Percentiles rank a stretch among this genome's conserved stretches.
Evolutionary conservation across 2,888 invertebrate species (phyloP).

Genomic region (Melanchra persicariae): DNA sequence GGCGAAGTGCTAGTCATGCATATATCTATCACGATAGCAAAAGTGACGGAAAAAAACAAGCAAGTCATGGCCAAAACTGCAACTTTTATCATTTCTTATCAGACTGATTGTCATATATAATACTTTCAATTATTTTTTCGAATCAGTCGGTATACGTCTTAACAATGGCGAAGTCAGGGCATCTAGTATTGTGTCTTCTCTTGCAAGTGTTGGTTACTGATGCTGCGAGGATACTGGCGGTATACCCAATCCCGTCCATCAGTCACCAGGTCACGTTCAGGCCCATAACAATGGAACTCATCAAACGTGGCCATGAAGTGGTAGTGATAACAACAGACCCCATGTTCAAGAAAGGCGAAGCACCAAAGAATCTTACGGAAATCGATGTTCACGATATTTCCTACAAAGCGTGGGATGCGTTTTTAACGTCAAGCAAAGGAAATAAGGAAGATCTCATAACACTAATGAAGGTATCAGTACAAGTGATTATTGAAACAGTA

Average conservation of each 20-base stretch:
- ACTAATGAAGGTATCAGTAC: slow-evolving; percentile 47
- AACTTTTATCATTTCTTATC: slow-evolving; percentile 5
- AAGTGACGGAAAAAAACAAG: background rate
- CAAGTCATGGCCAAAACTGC: background rate
- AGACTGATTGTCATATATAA: slow-evolving; percentile 13
- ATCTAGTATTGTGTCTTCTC: slow-evolving; percentile 6
- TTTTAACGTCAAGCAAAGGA: slow-evolving; percentile 38
- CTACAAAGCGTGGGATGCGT: slow-evolving; percentile 57
- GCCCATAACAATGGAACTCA: slow-evolving; percentile 77
- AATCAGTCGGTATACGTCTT: slow-evolving; percentile 17
- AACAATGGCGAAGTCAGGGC: slow-evolving; percentile 15
- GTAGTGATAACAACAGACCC: slow-evolving; percentile 81
- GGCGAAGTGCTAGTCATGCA: no score
- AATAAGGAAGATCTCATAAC: slow-evolving; percentile 41
- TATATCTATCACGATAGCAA: no score
- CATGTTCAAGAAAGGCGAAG: slow-evolving; percentile 66
- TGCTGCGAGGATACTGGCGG: slow-evolving; percentile 76
- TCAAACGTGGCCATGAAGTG: slow-evolving; percentile 81
- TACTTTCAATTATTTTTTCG: background rate
- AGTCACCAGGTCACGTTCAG: slow-evolving; percentile 83
- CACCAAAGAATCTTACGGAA: slow-evolving; percentile 77
- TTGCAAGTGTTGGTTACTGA: slow-evolving; percentile 27
- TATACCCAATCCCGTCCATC: slow-evolving; percentile 77
- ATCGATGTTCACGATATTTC: slow-evolving; percentile 76
- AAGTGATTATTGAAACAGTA: no score